Base-by-base conservation (phyloP, 2,797 vertebrate species). In the Trichosurus vulpecula region DNA sequence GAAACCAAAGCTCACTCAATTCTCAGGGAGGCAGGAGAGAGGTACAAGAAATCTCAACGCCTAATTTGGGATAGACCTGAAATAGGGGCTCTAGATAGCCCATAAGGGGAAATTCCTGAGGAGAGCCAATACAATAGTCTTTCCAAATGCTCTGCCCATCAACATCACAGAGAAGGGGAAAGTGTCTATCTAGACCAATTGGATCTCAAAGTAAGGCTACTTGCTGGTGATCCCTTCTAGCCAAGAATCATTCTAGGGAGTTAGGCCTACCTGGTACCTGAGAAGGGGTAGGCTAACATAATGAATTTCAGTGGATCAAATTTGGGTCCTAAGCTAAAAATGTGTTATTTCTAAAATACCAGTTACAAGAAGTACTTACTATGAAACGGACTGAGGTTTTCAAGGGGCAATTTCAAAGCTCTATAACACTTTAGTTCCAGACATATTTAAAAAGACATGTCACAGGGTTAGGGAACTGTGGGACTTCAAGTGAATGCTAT, bases 311-410 rank as follows among this genome's bases (percentile, higher is more conserved):
- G 30, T 53, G 54, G 66, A 96, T 35, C 6, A 93, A 55, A 61
- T 9, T 87, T 90, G 52, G 2, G 91, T 66, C 54, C 5, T 52
- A 53, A 61, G 74, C 35, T 95, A 31, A 89, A 94, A 93, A 54
- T 54, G 11, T 81, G 0, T 31, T n/a, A n/a, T 66, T 56, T 90
- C 57, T 54, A 92, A 51, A 92, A 81, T 87, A 14, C 19, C 91
- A 54, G 66, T 54, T 47, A 2, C 87, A 58, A 91, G 35, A 81
- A 2, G 51, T 91, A 31, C 90, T 96, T 95, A 53, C 74, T 54
- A 93, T 58, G 94, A 94, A 56, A 51, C 19, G 58, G 89, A 90
- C 6, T 30, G 41, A 30, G 27, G 91, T 93, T 91, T 90, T 90
- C 22, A 12, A 90, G 51, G 55, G 81, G 53, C 4, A n/a, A 1